These are phyloP conservation scores for Leucosticte australis DNA, from an alignment of 2,113 vertebrate species.

Conservation along the genomic window DNA sequence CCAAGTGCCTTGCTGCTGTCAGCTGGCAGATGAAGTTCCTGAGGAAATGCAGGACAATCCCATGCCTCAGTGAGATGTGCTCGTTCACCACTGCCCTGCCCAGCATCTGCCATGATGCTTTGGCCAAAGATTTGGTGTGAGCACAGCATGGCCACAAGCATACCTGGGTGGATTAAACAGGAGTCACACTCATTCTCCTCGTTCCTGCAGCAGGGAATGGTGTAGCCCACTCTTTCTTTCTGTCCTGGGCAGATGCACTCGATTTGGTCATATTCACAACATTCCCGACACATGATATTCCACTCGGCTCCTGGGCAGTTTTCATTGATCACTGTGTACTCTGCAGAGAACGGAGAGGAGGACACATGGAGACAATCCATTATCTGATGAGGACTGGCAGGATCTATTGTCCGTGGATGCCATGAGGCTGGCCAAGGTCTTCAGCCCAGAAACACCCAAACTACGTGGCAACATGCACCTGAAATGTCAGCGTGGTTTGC, in stretches of 20 bases:
- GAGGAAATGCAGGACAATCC: neutral
- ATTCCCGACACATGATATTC: slow-evolving; percentile 95
- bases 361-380: rapidly evolving
- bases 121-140: neutral
- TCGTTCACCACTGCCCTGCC: neutral
- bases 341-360: slow-evolving; percentile 60
- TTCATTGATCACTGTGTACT: slow-evolving; percentile 90
- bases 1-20: neutral
- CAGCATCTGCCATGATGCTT: neutral
- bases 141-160: neutral
- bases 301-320: slow-evolving; percentile 93
- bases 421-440: neutral
- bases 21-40: neutral
- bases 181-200: slow-evolving; percentile 94
- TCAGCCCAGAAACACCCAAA: neutral
- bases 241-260: slow-evolving; percentile 89
- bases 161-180: slow-evolving; percentile 96
- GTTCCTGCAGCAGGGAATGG: slow-evolving; percentile 95
- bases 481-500: neutral
- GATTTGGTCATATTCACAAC: slow-evolving; percentile 94
- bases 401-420: neutral
- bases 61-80: neutral
- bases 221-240: slow-evolving; percentile 90
- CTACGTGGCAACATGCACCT: rapidly evolving
- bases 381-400: neutral